Conservation (phyloP, 2,888 invertebrate species). For the Agrochola litura region DNA sequence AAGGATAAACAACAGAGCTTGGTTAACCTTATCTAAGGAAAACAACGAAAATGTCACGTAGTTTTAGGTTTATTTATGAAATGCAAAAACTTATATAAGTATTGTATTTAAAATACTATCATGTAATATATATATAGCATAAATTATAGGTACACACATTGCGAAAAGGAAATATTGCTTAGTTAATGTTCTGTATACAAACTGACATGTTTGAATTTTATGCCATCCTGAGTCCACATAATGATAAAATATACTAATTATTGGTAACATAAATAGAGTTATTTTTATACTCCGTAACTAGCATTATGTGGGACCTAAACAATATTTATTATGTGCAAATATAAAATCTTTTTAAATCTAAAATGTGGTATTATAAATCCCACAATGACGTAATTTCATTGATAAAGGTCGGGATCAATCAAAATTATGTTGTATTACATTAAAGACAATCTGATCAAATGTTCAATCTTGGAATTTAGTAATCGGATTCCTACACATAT, state of each 20-base stretch:
- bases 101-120: slow-evolving; percentile 31
- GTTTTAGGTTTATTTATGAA: slow-evolving; percentile 42
- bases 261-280: background rate
- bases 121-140: slow-evolving; percentile 10
- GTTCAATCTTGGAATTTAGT: slow-evolving; percentile 29
- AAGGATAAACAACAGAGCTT: slow-evolving; percentile 42
- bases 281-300: slow-evolving; percentile 33
- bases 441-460: slow-evolving; percentile 5
- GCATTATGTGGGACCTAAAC: slow-evolving; percentile 7
- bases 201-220: slow-evolving; percentile 4
- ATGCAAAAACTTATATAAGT: slow-evolving; percentile 21
- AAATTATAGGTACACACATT: slow-evolving; percentile 18
- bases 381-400: slow-evolving; percentile 2
- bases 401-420: slow-evolving; percentile 29
- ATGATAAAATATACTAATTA: background rate
- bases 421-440: slow-evolving; percentile 3
- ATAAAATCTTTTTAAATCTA: background rate
- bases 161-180: slow-evolving; percentile 31
- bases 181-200: slow-evolving; percentile 4
- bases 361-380: slow-evolving; percentile 2
- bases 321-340: background rate
- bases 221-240: background rate
- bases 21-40: slow-evolving; percentile 33
- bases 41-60: slow-evolving; percentile 45
- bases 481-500: slow-evolving; percentile 13